Evolutionary conservation across 2,888 invertebrate genomes (phyloP), one percentile per base, ranked within the genome.

Genomic region (Drosophila sordidula): DNA sequence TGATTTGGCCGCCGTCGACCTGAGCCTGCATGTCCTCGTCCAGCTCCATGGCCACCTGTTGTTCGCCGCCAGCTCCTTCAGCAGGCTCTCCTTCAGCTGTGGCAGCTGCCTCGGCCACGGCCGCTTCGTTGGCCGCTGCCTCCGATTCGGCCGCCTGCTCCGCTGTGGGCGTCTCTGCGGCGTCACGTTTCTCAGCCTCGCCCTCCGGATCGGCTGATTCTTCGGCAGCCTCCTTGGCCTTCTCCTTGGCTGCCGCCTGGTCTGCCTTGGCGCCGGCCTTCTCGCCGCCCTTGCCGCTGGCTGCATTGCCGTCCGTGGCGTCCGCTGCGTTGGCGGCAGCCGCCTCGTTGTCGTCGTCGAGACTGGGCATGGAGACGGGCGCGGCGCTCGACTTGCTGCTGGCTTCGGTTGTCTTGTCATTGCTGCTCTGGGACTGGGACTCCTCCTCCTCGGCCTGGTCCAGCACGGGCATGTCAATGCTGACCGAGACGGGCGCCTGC

Each of bases 1-100:
- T 92, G 34, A 92, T 92, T 87, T 92, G 92, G 29, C 92, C 91
- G 16, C 91, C 89, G 52, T 92, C 92, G 3, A 92, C 92, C 65
- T 92, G 92, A 4, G 92, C 91, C 74, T 93, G 92, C 90, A 92
- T 91, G 32, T 92, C 91, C 63, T 92, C 92, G 47, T 92, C 92
- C 54, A 92, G 64, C 66, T 92, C 92, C 92, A 92, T 92, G 57
- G 92, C 87, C 25, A 92, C 92, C 58, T 92, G 92, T 46, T 90
- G 90, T 25, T 90, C 89, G 5, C 83, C 83, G 6, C 64, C 83
- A 4, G 75, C 78, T 45, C 36, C 70, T 26, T 81, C 87, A 12
- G 29, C 66, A 3, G 66, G 70, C 12, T 86, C 78, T 6, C 61
- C 80, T 16, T 78, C 87, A 4, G 69, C 50, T 18, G 65, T 64